These are phyloP conservation scores for Bombus confusus DNA, from an alignment of 1,140 invertebrate species.

Conservation along the genomic window DNA sequence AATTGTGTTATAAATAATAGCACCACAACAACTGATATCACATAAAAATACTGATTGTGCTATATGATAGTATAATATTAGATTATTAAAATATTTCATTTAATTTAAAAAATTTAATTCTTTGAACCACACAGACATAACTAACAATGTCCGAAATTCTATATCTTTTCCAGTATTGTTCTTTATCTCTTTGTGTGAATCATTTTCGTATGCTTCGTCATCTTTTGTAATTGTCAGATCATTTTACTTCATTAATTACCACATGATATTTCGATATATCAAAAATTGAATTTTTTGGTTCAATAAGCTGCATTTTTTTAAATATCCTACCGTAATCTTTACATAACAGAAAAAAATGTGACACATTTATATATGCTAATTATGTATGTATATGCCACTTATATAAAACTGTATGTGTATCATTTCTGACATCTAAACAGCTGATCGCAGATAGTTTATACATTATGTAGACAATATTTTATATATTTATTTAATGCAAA, in stretches of 20 bases:
- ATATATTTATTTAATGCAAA: background rate
- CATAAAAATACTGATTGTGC: background rate
- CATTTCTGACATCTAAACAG: slow-evolving; percentile 15
- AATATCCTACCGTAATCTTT: background rate
- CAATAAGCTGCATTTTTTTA: background rate
- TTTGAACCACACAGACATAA: background rate
- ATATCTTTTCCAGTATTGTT: background rate
- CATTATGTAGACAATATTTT: background rate
- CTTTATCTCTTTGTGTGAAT: slow-evolving; percentile 9
- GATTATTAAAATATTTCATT: background rate
- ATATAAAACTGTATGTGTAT: background rate
- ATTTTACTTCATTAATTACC: background rate
- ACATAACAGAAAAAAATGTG: background rate
- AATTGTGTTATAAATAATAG: background rate
- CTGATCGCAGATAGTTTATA: background rate
- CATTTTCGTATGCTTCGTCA: slow-evolving; percentile 23
- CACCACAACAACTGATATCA: background rate
- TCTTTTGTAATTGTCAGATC: slow-evolving; percentile 4
- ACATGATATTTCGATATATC: background rate
- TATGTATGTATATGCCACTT: background rate
- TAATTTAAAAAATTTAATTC: background rate
- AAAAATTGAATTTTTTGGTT: background rate
- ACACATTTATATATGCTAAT: background rate
- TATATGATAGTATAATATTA: background rate
- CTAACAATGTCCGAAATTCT: background rate